Percentiles rank a stretch among this genome's conserved stretches.
Evolutionary conservation across 2,888 invertebrate species (phyloP).

Genomic region (Spodoptera picta): DNA sequence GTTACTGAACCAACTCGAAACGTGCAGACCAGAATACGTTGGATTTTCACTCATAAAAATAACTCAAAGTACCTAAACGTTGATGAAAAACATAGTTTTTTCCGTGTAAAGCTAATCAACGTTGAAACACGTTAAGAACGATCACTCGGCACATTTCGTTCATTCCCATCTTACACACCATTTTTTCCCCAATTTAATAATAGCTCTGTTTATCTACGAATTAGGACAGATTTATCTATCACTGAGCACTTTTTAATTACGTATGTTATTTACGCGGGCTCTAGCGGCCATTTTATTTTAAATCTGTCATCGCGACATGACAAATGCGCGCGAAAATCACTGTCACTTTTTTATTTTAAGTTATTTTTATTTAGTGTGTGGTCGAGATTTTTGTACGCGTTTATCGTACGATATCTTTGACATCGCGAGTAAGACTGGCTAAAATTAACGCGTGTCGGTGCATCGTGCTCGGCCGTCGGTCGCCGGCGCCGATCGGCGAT

Average conservation of each 20-base stretch:
- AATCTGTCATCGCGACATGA: slow-evolving; percentile 45
- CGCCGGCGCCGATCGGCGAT: slow-evolving; percentile 42
- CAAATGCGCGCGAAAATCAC: slow-evolving; percentile 48
- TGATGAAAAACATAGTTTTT: slow-evolving; percentile 72
- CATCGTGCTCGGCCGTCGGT: slow-evolving; percentile 64
- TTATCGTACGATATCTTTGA: slow-evolving; percentile 75
- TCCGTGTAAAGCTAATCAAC: slow-evolving; percentile 57
- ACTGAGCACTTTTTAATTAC: slow-evolving; percentile 20
- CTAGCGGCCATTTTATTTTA: slow-evolving; percentile 32
- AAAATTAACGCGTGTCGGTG: slow-evolving; percentile 79
- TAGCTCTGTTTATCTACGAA: slow-evolving; percentile 5
- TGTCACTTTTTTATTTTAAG: slow-evolving; percentile 41
- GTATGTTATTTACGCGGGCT: slow-evolving; percentile 19
- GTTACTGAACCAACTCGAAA: slow-evolving; percentile 53
- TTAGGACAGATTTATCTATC: slow-evolving; percentile 14
- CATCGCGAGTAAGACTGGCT: slow-evolving; percentile 86
- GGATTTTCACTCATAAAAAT: slow-evolving; percentile 78
- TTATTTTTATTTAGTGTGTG: slow-evolving; percentile 42
- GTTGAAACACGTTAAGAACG: slow-evolving; percentile 32
- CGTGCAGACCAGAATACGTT: slow-evolving; percentile 60
- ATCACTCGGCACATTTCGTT: slow-evolving; percentile 42
- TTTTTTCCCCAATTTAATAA: slow-evolving; percentile 19
- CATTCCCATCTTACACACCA: slow-evolving; percentile 27
- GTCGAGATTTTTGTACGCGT: slow-evolving; percentile 50
- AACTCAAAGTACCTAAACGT: slow-evolving; percentile 66